Base-by-base conservation (phyloP, 2,888 invertebrate genomes). In the Chymomyza caudatula region DNA sequence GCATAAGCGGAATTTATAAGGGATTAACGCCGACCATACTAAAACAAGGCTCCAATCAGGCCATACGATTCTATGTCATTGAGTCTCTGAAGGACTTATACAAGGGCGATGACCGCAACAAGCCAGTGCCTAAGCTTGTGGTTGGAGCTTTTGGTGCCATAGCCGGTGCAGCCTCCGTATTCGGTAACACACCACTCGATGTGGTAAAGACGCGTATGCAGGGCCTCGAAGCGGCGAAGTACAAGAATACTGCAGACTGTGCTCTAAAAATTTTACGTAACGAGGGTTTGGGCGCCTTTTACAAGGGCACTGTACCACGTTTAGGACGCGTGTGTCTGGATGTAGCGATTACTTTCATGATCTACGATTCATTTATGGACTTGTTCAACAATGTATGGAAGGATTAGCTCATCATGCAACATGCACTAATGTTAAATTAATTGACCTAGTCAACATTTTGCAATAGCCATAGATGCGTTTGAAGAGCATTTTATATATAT, bases 131-230 rank as follows among this genome's bases (percentile, higher is more conserved):
- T 20, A 98, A 97, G 87, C 91, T 94, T 62, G 87, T 97, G n/a
- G 95, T 97, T 0, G 99, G 97, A 51, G 87, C 93, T 22, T 98
- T 99, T 90, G 99, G 99, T 89, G 98, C 96, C 23, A 85, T 97
- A 51, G 99, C 99, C 65, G 99, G 94, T 68, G 98, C 98, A 29
- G 96, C 96, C 2, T 98, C 98, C 13, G 99, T 99, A 0, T 98
- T 97, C 91, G 99, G 99, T 47, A 99, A 99, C 91, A 99, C 99
- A 0, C 99, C 99, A 0, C 93, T 99, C 73, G 99, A 99, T 91
- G 99, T 99, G 13, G 95, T 99, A 17, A 99, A 99, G 92, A 99
- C 99, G 2, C 92, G 99, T 74, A 98, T 99, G 99, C 99, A 99
- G 91, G 98, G 99, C n/a, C 92, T 99, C 54, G 98, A 99, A 89